Evolutionary conservation across 2,888 invertebrate genomes (phyloP).

Genomic region (Aspidapion aeneum): DNA sequence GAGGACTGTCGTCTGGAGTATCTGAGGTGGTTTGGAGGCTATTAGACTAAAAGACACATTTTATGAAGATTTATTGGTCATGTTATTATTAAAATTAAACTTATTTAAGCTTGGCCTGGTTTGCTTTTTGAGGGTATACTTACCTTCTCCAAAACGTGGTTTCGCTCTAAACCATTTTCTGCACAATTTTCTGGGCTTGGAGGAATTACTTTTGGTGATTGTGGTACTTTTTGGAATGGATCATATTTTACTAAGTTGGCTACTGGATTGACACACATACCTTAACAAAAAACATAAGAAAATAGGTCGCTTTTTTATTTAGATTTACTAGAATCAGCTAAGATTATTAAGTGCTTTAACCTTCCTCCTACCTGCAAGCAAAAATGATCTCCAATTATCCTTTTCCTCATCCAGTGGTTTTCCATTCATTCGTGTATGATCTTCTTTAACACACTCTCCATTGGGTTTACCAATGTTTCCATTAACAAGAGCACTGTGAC

Average conservation of each 20-base stretch:
- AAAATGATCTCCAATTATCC: background rate
- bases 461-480: background rate
- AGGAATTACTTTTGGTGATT: slow-evolving; percentile 34
- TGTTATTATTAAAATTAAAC: too few relatives aligned
- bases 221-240: slow-evolving; percentile 48
- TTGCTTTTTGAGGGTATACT: too few relatives aligned
- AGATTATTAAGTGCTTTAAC: too few relatives aligned
- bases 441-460: background rate
- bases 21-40: background rate
- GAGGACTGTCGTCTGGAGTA: slow-evolving; percentile 63
- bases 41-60: background rate
- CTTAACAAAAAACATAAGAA: slow-evolving; percentile 15
- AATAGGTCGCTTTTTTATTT: too few relatives aligned
- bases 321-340: too few relatives aligned
- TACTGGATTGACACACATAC: slow-evolving; percentile 59
- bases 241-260: slow-evolving; percentile 56
- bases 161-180: background rate
- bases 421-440: background rate
- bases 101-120: too few relatives aligned
- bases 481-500: background rate
- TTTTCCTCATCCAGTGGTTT: background rate
- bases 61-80: too few relatives aligned
- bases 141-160: background rate
- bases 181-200: slow-evolving; percentile 35
- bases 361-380: slow-evolving; percentile 1